Base-by-base conservation (phyloP, 2,113 vertebrate species). In the Prionailurus viverrinus region DNA sequence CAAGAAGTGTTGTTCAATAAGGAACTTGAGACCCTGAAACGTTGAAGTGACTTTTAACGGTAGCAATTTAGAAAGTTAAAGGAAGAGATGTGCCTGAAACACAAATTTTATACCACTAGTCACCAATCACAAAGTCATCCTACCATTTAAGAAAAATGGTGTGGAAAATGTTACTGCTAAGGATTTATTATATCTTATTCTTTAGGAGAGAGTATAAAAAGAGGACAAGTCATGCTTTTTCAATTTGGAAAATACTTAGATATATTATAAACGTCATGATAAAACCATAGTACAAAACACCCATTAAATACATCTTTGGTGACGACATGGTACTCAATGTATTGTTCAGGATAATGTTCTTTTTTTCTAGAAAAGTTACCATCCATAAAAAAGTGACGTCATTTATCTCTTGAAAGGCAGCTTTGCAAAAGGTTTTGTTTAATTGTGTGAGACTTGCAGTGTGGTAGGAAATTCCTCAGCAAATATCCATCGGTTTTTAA, bases 261-360 rank as follows among this genome's bases (percentile, higher is more conserved):
- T 94, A 61, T n/a, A 61, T 91, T 87, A 91, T 80, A 84, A 73
- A 89, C 84, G 84, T 89, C 2, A 5, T 85, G 71, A 89, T 90
- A 90, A 90, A 97, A 80, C 6, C 65, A 11, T 23, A 68, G 73
- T 45, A 80, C 48, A 82, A 33, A 81, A 82, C 25, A 69, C 36
- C 41, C 14, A 53, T 92, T 89, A 80, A 65, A 51, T 45, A 74
- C 48, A 81, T 79, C 27, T 79, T 86, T 90, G 65, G 48, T 79
- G 51, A 93, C 65, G 39, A 81, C 88, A 89, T n/a, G 11, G 45
- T 85, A 3, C 39, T 94, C 78, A 74, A 6, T 65, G 63, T 45
- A 68, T 58, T 61, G 31, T 65, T 93, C 65, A 69, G 80, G 33
- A 23, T 53, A 93, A 92, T 78, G 81, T 95, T 91, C 61, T 79